Base-by-base conservation (phyloP, 2,797 vertebrate species). In the Vespertilio murinus region DNA sequence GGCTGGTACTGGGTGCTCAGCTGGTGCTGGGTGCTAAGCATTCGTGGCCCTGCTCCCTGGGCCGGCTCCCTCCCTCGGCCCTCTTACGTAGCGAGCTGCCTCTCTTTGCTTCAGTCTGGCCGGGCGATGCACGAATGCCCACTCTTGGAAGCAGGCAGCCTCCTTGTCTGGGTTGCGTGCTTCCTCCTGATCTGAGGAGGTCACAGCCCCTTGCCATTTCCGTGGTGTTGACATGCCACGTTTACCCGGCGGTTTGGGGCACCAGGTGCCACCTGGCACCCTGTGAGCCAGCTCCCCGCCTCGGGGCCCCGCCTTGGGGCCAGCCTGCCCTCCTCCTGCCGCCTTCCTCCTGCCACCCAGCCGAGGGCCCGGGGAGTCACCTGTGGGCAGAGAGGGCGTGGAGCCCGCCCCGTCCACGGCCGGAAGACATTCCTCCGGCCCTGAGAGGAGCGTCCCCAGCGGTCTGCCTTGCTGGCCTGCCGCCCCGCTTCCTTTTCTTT, bases 121-220 rank as follows among this genome's bases (percentile, higher is more conserved):
- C 1, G 0, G 2, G 38, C 0, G 20, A 13, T 7, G 33, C 67
- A 0, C 0, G 61, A 13, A 2, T 30, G 7, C 28, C 18, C 59
- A 0, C 16, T 47, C 30, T 30, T 0, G 47, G 40, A 38, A 83
- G 78, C 71, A 1, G 40, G 47, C 10, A 0, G 0, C 2, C 64
- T 2, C 1, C 0, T 1, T 13, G 18, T 8, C 64, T 0, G 0
- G 40, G 25, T 30, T 0, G 10, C 0, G 0, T 3, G 33, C 30
- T 25, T 77, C 49, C 2, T 75, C 42, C 42, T 25, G 0, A 2
- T 2, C 79, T 22, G 4, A 11, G 65, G 67, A 23, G 14, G 59
- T 6, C 4, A 2, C 6, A 6, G 38, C 1, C 69, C 33, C 4
- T 0, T 1, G 35, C 13, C 28, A 0, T 35, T 49, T 38, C 49